These are phyloP conservation scores for Synergus itoensis DNA, from an alignment of 2,888 invertebrate species.

Conservation along the genomic window DNA sequence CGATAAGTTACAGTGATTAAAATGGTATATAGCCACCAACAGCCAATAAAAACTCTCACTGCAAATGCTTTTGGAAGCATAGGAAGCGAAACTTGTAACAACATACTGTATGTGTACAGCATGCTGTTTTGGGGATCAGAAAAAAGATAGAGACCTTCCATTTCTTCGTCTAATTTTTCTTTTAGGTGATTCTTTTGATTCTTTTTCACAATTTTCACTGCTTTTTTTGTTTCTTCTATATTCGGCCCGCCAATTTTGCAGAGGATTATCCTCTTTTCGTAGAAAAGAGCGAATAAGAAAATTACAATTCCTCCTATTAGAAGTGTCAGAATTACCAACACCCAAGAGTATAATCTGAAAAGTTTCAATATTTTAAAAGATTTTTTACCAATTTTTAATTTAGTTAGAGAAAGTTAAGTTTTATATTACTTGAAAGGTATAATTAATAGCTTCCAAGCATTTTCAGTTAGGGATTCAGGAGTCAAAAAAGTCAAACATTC, in stretches of 20 bases:
- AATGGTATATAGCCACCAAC: constrained; percentile 93
- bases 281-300: constrained; percentile 82
- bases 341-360: constrained; percentile 86
- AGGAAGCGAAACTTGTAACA: constrained; percentile 88
- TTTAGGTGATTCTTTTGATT: constrained; percentile 42
- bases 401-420: neutral
- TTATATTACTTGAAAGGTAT: constrained; percentile 86
- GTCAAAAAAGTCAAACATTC: constrained; percentile 92
- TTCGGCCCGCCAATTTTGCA: constrained; percentile 45
- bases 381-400: too few relatives aligned
- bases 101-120: constrained; percentile 90
- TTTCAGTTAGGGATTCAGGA: constrained; percentile 88
- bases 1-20: constrained; percentile 88
- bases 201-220: constrained; percentile 40
- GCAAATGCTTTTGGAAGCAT: constrained; percentile 90
- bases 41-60: constrained; percentile 88
- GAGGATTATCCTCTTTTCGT: constrained; percentile 73
- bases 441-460: constrained; percentile 91
- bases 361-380: neutral
- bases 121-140: constrained; percentile 86
- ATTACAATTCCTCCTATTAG: constrained; percentile 84
- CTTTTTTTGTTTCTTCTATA: constrained; percentile 22
- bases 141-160: constrained; percentile 84
- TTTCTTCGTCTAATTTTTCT: constrained; percentile 60
- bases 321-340: constrained; percentile 84